Percentiles rank a stretch among this genome's conserved stretches.
These are phyloP conservation scores for Archips xylosteana DNA, from an alignment of 2,888 invertebrate species.

Conservation along the genomic window DNA sequence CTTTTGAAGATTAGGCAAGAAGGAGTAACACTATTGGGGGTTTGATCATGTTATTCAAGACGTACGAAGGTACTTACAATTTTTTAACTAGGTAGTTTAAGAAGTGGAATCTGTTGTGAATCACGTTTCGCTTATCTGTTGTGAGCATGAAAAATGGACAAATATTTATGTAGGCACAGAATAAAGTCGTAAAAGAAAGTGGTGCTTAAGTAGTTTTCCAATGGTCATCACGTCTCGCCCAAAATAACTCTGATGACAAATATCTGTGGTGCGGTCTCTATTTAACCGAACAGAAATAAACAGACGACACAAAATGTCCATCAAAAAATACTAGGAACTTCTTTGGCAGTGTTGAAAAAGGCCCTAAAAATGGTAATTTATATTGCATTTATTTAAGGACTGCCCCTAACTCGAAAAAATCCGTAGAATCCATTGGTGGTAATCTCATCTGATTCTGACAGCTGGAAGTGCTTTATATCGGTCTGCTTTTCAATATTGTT, in stretches of 20 bases:
- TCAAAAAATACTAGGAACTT: no score
- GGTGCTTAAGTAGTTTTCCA: no score
- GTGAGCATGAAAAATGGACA: not conserved
- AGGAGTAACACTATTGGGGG: not conserved
- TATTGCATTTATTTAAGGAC: not conserved
- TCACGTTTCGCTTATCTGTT: not conserved
- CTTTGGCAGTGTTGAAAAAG: not conserved
- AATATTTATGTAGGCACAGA: no score
- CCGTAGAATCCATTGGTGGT: constrained; percentile 41
- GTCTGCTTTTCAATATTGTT: constrained; percentile 47
- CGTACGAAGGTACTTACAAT: no score
- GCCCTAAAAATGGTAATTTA: not conserved
- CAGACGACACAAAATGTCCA: no score
- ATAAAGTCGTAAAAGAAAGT: no score
- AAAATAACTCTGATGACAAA: no score
- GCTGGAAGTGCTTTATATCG: constrained; percentile 50
- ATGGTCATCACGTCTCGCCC: no score
- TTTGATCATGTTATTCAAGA: not conserved
- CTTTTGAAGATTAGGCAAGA: no score
- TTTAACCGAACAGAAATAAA: no score
- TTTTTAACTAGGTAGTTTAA: no score
- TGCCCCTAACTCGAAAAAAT: constrained; percentile 48
- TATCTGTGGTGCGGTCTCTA: no score
- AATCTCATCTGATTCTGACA: constrained; percentile 42
- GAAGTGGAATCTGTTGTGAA: not conserved